Base-by-base conservation (phyloP, 2,113 vertebrate species). In the Dasypus novemcinctus region DNA sequence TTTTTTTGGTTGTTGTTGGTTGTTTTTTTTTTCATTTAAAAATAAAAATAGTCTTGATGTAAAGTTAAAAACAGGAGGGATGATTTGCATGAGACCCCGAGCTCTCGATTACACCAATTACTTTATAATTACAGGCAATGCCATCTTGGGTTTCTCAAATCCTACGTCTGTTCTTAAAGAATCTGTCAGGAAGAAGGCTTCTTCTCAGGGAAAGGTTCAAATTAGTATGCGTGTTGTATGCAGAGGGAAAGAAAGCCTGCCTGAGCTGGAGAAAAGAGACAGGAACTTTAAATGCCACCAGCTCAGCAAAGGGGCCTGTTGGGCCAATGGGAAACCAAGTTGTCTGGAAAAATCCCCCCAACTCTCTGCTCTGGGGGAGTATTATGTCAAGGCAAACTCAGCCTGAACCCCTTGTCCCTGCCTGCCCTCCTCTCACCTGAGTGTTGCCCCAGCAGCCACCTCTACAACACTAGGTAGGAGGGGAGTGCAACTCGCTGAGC, bases 31-130 rank as follows among this genome's bases (percentile, higher is more conserved):
- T 68, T 10, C 46, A 72, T 94, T 96, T 95, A 76, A 81, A 97
- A 94, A 96, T 96, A 96, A 97, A 90, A 92, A 92, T 97, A 97
- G 83, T 63, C 96, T 96, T 92, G 2, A 11, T 7, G 49, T 21
- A 93, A 97, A 64, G 8, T 88, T 89, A 91, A 95, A 94, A 97
- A 95, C 85, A 96, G 88, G 91, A 96, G 80, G 1, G 46, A 75
- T 96, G 86, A 97, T 97, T 98, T 96, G 93, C 97, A 97, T 97
- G 96, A 97, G 96, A 97, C 97, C 96, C 97, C 69, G 81, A 96
- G 95, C 96, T 98, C 98, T 98, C 97, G 95, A 97, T 98, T 97
- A 98, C 97, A 75, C 97, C 96, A 41, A 98, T 98, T 98, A 98
- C 98, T 97, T 97, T 96, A 95, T 97, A 97, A 98, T 98, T 98